phyloP scores from a whole-genome alignment of 2,113 vertebrate genomes.

The Gymnarchus niloticus region DNA sequence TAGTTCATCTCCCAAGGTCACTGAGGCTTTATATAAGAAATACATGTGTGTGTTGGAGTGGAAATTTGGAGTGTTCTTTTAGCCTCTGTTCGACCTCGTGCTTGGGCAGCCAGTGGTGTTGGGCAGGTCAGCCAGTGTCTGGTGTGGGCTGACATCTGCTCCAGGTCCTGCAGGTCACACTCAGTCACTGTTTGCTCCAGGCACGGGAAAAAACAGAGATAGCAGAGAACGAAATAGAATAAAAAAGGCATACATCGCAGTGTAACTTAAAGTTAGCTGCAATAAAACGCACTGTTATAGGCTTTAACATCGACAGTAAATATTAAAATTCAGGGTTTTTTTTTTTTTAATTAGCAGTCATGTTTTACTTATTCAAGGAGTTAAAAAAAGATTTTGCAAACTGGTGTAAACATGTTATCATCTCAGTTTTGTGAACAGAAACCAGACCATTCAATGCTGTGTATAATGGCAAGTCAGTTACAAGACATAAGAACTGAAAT shows the following conservation, averaged over 20 bases:
- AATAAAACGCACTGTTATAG: background rate
- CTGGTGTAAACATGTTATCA: background rate
- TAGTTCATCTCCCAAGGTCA: too few relatives aligned
- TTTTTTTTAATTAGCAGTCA: background rate
- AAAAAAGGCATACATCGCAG: background rate
- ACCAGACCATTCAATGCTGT: background rate
- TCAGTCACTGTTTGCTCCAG: background rate
- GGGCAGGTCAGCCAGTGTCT: background rate
- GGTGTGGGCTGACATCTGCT: background rate
- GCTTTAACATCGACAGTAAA: background rate
- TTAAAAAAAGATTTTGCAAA: background rate
- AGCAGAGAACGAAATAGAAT: background rate
- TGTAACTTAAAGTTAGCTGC: background rate
- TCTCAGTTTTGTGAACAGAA: background rate
- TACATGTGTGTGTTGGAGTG: background rate
- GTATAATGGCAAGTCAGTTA: background rate
- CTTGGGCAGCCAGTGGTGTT: background rate
- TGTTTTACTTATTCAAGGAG: background rate
- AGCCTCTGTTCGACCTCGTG: background rate
- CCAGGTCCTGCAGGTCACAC: background rate
- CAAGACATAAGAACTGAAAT: background rate
- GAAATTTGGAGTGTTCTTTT: background rate
- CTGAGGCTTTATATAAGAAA: too few relatives aligned
- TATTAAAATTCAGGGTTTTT: background rate
- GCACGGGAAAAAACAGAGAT: background rate